Conservation (phyloP, 2,113 vertebrate genomes). For the Excalfactoria chinensis region DNA sequence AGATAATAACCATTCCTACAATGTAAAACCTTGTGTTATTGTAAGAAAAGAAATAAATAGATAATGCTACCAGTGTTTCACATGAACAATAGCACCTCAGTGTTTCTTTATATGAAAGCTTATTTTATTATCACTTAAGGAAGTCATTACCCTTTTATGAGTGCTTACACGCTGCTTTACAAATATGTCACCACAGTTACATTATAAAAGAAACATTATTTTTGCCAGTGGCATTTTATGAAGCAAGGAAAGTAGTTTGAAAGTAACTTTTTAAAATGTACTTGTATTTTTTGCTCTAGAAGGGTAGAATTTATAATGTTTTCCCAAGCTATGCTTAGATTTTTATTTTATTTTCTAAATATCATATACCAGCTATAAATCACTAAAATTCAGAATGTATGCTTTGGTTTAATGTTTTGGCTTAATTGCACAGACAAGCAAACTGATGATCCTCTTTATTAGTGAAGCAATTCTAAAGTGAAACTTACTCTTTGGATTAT, state of each 20-base stretch:
- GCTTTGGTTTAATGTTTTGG: conserved; percentile 11
- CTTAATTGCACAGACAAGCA: conserved; percentile 37
- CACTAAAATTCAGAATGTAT: conserved; percentile 21
- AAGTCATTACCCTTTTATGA: conserved; percentile 79
- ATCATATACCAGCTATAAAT: not conserved
- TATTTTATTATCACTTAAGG: conserved; percentile 81
- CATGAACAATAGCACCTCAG: conserved; percentile 31
- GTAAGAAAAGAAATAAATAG: conserved; percentile 56
- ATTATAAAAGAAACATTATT: conserved; percentile 71
- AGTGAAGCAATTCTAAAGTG: not conserved
- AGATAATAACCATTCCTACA: not conserved
- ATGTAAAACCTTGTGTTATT: not conserved
- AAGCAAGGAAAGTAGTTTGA: conserved; percentile 63
- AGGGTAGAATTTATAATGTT: not conserved
- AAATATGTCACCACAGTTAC: conserved; percentile 72
- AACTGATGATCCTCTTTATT: conserved; percentile 28
- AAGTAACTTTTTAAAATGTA: conserved; percentile 60
- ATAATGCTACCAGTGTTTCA: conserved; percentile 26
- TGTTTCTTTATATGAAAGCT: conserved; percentile 70
- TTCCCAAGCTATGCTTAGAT: not conserved
- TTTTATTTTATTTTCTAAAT: not conserved
- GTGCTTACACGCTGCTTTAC: conserved; percentile 76
- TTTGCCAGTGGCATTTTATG: conserved; percentile 72
- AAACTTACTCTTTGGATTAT: not conserved
- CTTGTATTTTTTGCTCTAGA: conserved; percentile 20